Conservation (phyloP, 2,113 vertebrate genomes). For the Malaclemys terrapin region DNA sequence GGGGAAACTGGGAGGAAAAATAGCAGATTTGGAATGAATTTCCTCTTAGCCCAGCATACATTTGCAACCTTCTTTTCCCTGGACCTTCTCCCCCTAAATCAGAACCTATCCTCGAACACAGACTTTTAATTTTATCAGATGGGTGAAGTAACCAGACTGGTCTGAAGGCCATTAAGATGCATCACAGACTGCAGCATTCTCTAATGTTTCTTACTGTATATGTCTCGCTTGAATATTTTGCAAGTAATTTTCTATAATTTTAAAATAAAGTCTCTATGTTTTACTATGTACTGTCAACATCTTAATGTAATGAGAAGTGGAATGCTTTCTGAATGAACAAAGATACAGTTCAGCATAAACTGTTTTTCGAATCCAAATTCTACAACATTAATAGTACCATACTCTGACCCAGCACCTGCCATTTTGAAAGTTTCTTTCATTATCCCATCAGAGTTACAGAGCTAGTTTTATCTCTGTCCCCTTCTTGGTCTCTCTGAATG, state of each 20-base stretch:
- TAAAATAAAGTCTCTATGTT: fast-evolving
- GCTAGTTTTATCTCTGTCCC: neutral
- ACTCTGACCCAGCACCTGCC: neutral
- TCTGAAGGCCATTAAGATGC: neutral
- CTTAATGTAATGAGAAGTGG: fast-evolving
- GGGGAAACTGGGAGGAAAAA: too few species aligned
- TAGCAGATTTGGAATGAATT: neutral
- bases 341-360: neutral
- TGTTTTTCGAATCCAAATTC: neutral
- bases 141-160: neutral
- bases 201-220: neutral
- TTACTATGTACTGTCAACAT: neutral
- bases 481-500: neutral
- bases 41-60: neutral
- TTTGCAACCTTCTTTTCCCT: fast-evolving
- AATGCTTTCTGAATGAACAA: neutral
- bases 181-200: neutral
- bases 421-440: fast-evolving
- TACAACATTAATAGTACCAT: neutral
- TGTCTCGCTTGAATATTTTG: neutral
- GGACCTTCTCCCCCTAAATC: neutral
- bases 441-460: neutral
- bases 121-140: neutral
- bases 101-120: neutral
- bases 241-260: neutral